These are phyloP conservation scores for Empis livida DNA, from an alignment of 2,888 invertebrate genomes.

Conservation along the genomic window DNA sequence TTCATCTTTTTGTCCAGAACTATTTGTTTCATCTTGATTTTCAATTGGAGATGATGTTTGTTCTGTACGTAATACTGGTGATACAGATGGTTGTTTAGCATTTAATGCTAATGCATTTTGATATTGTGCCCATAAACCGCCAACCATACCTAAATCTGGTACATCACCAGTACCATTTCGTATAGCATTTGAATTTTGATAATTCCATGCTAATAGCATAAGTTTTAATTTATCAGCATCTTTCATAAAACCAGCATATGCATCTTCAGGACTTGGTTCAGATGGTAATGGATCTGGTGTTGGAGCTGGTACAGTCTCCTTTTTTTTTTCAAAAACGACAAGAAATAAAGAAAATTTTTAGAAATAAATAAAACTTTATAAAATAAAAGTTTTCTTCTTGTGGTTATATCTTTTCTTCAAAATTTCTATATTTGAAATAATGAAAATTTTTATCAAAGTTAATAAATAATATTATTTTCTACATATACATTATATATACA, in stretches of 20 bases:
- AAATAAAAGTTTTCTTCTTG: too few relatives aligned
- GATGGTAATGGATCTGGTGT: slow-evolving; percentile 15
- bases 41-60: slow-evolving; percentile 36
- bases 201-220: slow-evolving; percentile 81
- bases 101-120: slow-evolving; percentile 65
- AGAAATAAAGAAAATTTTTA: too few relatives aligned
- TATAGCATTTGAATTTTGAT: slow-evolving; percentile 61
- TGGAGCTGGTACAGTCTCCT: slow-evolving; percentile 19
- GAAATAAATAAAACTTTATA: too few relatives aligned
- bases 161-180: slow-evolving; percentile 40
- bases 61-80: slow-evolving; percentile 41
- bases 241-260: slow-evolving; percentile 45
- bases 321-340: neutral
- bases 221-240: slow-evolving; percentile 78
- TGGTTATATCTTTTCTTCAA: too few relatives aligned
- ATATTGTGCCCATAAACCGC: slow-evolving; percentile 77
- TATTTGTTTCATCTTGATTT: slow-evolving; percentile 73
- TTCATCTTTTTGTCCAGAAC: slow-evolving; percentile 77
- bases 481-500: too few relatives aligned
- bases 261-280: slow-evolving; percentile 20
- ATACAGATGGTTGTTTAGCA: slow-evolving; percentile 41
- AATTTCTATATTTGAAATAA: too few relatives aligned
- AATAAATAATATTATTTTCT: too few relatives aligned
- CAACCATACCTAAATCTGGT: slow-evolving; percentile 41
- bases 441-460: too few relatives aligned